Conservation (phyloP, 2,888 invertebrate species). For the Cecidostiba fungosa region DNA sequence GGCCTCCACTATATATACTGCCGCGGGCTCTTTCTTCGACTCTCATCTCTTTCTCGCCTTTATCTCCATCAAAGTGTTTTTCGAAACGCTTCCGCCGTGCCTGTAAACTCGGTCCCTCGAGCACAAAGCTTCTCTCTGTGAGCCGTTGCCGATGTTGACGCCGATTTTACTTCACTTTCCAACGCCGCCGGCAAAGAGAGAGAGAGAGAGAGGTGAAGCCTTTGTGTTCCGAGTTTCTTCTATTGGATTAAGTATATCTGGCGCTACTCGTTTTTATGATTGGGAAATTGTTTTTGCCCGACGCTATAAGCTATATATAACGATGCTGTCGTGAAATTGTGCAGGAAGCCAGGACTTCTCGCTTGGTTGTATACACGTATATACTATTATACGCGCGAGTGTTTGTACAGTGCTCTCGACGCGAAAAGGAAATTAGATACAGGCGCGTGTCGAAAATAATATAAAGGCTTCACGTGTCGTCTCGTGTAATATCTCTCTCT, state of each 20-base stretch:
- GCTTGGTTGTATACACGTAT: too few species aligned
- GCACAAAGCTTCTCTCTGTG: not conserved
- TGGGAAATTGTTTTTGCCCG: not conserved
- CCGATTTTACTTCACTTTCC: not conserved
- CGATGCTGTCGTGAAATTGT: too few species aligned
- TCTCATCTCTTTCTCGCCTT: conserved; percentile 1
- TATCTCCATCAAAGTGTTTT: conserved; percentile 29
- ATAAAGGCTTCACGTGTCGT: too few species aligned
- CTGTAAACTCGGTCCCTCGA: not conserved
- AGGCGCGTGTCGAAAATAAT: too few species aligned
- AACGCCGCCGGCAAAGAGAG: not conserved
- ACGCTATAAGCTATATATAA: too few species aligned
- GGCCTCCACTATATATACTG: too few species aligned
- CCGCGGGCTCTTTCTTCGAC: not conserved
- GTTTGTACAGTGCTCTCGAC: too few species aligned
- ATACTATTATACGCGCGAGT: too few species aligned
- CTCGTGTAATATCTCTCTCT: too few species aligned
- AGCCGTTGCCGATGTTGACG: not conserved
- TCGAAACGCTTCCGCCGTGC: not conserved
- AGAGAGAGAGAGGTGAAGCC: not conserved
- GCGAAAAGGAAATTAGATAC: too few species aligned
- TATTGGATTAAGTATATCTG: not conserved
- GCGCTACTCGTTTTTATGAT: not conserved
- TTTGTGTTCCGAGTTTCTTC: not conserved
- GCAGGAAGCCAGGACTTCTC: too few species aligned